Evolutionary conservation across 2,888 invertebrate genomes (phyloP).

Genomic region (Synanthedon formicaeformis): DNA sequence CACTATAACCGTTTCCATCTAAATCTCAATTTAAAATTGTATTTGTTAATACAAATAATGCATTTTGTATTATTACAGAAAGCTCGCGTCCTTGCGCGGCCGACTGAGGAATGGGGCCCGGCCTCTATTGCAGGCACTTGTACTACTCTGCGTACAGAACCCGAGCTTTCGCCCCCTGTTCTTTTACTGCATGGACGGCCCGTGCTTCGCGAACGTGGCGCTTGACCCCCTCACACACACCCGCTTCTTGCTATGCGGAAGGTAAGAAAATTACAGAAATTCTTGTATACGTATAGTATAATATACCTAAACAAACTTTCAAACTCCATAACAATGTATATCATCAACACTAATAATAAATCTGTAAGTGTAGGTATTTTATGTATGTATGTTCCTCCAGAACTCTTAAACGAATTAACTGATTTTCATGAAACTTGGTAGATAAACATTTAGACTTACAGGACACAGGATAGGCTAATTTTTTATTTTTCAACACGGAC

Average conservation of each 20-base stretch:
- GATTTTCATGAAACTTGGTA: too few species aligned
- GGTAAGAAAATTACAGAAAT: constrained; percentile 18
- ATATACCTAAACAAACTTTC: neutral
- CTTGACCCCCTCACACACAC: constrained; percentile 60
- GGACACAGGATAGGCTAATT: too few species aligned
- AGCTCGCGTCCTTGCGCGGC: constrained; percentile 73
- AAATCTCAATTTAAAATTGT: too few species aligned
- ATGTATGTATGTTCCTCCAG: too few species aligned
- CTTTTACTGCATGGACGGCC: constrained; percentile 63
- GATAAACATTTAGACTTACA: too few species aligned
- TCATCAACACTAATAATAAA: too few species aligned
- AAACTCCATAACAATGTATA: too few species aligned
- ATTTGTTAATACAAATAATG: too few species aligned
- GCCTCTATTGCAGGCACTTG: constrained; percentile 60
- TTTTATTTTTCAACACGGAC: too few species aligned
- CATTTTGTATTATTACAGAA: constrained; percentile 44
- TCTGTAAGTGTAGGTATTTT: too few species aligned
- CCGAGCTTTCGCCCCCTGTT: constrained; percentile 61
- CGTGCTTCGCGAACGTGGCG: constrained; percentile 69
- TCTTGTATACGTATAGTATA: neutral
- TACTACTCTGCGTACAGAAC: constrained; percentile 65
- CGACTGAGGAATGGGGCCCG: constrained; percentile 80
- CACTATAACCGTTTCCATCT: too few species aligned
- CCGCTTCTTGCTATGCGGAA: constrained; percentile 58
- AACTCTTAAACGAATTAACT: too few species aligned